phyloP scores from a whole-genome alignment of 1,140 invertebrate genomes.

The Philopotamus ludificatus region DNA sequence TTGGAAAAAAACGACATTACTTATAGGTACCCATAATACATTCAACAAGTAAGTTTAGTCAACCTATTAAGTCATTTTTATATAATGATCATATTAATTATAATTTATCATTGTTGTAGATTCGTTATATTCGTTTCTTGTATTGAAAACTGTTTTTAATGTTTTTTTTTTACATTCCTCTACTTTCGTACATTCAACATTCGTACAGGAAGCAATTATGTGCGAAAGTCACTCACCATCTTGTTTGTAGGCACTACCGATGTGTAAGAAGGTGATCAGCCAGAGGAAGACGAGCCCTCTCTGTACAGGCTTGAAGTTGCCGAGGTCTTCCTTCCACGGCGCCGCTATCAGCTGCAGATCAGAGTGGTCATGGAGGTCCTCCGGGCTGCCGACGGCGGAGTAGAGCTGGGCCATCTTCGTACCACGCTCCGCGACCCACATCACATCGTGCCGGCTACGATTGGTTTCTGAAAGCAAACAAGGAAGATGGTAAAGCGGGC shows the following conservation, averaged over 20 bases:
- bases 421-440: not conserved
- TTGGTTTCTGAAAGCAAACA: not conserved
- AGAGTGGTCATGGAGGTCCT: not conserved
- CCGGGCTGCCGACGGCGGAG: not conserved
- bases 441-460: not conserved
- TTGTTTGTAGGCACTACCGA: slow-evolving; percentile 29
- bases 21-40: too few species aligned
- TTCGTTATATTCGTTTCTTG: too few species aligned
- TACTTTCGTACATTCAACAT: too few species aligned
- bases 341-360: not conserved
- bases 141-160: too few species aligned
- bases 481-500: too few species aligned
- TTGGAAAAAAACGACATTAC: too few species aligned
- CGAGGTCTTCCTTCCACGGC: not conserved
- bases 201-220: too few species aligned
- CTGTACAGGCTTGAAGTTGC: not conserved
- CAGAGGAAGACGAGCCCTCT: slow-evolving; percentile 1
- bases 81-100: too few species aligned
- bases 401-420: slow-evolving; percentile 6
- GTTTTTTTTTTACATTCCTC: too few species aligned
- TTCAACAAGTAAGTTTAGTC: too few species aligned
- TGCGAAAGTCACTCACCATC: slow-evolving; percentile 35
- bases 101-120: too few species aligned
- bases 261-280: slow-evolving; percentile 28
- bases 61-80: too few species aligned